Evolutionary conservation across 2,113 vertebrate genomes (phyloP).

Genomic region (Eulemur macaco): DNA sequence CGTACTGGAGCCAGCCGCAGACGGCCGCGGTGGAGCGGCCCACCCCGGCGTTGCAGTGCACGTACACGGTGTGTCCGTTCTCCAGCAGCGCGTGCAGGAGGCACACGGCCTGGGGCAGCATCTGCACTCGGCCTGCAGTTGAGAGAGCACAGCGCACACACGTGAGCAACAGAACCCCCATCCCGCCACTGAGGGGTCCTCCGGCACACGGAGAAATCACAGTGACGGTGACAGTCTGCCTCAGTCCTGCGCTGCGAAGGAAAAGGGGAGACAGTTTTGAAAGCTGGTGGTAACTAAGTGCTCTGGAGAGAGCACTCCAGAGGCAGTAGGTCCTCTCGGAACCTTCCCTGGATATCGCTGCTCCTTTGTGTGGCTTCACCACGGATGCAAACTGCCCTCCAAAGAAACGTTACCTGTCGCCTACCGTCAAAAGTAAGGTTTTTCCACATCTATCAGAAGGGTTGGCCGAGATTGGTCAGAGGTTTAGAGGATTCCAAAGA

Average conservation of each 20-base stretch:
- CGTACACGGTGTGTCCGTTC: conserved; percentile 94
- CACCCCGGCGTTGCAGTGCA: conserved; percentile 97
- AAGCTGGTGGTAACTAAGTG: neutral
- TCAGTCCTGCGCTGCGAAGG: neutral
- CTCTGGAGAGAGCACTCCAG: neutral
- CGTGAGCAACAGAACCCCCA: neutral
- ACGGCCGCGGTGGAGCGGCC: conserved; percentile 94
- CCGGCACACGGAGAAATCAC: neutral
- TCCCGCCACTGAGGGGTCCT: rapidly evolving
- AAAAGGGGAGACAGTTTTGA: neutral
- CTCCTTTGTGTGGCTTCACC: neutral
- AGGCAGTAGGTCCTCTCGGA: neutral
- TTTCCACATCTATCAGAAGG: neutral
- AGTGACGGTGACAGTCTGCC: rapidly evolving
- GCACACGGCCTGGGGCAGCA: conserved; percentile 97
- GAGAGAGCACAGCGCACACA: conserved; percentile 51
- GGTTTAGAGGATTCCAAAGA: neutral
- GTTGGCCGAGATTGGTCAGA: neutral
- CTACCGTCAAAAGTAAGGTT: neutral
- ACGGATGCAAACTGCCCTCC: neutral
- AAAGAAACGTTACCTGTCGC: neutral
- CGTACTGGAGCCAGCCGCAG: conserved; percentile 94
- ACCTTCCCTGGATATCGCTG: neutral
- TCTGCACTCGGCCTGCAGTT: conserved; percentile 90
- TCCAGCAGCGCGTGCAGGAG: conserved; percentile 93